Evolutionary conservation across 2,797 vertebrate species (phyloP).

Genomic region (Tokudaia muenninki): DNA sequence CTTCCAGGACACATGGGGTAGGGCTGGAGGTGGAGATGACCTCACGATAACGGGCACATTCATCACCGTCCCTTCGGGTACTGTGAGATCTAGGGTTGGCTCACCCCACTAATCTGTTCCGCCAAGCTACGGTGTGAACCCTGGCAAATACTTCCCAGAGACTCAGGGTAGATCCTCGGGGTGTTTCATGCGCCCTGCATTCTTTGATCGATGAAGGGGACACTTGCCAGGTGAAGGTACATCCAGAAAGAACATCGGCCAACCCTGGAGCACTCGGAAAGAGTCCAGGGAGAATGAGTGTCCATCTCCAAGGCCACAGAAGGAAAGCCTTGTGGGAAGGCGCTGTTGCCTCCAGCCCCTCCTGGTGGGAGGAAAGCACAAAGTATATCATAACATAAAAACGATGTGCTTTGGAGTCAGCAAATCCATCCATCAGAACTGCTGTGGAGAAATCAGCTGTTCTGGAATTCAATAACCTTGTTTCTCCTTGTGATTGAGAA

Average conservation of each 20-base stretch:
- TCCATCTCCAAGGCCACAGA: background rate
- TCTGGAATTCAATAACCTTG: background rate
- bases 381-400: background rate
- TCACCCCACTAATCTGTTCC: background rate
- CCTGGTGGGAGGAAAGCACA: background rate
- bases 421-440: background rate
- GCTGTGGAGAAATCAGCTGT: background rate
- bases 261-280: slow-evolving; percentile 11
- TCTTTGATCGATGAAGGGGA: slow-evolving; percentile 61
- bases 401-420: background rate
- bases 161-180: background rate
- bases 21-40: background rate
- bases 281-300: slow-evolving; percentile 27
- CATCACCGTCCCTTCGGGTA: background rate
- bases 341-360: background rate
- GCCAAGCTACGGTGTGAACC: slow-evolving; percentile 39
- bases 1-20: slow-evolving; percentile 16
- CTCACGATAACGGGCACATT: slow-evolving; percentile 19
- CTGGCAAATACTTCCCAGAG: background rate
- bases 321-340: background rate
- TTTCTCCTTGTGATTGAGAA: background rate
- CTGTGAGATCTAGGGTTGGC: slow-evolving; percentile 1
- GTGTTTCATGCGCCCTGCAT: background rate
- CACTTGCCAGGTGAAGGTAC: slow-evolving; percentile 26
- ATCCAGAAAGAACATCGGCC: slow-evolving; percentile 40